These are phyloP conservation scores for Meloe dianella DNA, from an alignment of 2,888 invertebrate genomes.

Conservation along the genomic window DNA sequence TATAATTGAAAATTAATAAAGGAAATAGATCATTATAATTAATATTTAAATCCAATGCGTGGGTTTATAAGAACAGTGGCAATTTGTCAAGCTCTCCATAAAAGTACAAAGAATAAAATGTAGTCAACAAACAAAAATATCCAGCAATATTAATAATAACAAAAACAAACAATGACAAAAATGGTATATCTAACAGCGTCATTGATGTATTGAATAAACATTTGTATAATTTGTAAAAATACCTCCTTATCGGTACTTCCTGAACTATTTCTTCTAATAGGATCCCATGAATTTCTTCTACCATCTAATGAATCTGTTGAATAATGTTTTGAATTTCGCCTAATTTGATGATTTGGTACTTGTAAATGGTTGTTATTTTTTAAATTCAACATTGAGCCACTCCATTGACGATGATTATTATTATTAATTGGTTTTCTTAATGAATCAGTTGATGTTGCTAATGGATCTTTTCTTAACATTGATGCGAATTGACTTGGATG, in stretches of 20 bases:
- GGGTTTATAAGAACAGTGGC: background rate
- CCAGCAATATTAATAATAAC: no score
- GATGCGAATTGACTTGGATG: conserved; percentile 77
- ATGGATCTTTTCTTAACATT: conserved; percentile 66
- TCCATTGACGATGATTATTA: conserved; percentile 35
- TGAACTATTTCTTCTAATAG: conserved; percentile 69
- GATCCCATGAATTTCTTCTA: conserved; percentile 74
- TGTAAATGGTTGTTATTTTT: conserved; percentile 52
- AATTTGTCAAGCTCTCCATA: background rate
- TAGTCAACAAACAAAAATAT: background rate
- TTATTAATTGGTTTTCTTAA: conserved; percentile 39
- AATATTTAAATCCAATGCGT: background rate
- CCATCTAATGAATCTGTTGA: conserved; percentile 76
- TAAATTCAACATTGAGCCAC: conserved; percentile 48
- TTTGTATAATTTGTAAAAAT: background rate
- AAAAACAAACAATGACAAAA: no score
- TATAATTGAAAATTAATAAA: background rate
- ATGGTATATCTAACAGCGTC: no score
- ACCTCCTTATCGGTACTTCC: conserved; percentile 64
- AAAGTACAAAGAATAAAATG: background rate
- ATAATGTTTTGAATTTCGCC: conserved; percentile 63
- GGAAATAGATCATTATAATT: conserved; percentile 3
- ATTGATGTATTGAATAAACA: no score
- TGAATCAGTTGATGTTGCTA: conserved; percentile 51
- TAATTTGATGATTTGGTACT: conserved; percentile 61